Evolutionary conservation across 2,888 invertebrate genomes (phyloP).

Genomic region (Diarsia mendica): DNA sequence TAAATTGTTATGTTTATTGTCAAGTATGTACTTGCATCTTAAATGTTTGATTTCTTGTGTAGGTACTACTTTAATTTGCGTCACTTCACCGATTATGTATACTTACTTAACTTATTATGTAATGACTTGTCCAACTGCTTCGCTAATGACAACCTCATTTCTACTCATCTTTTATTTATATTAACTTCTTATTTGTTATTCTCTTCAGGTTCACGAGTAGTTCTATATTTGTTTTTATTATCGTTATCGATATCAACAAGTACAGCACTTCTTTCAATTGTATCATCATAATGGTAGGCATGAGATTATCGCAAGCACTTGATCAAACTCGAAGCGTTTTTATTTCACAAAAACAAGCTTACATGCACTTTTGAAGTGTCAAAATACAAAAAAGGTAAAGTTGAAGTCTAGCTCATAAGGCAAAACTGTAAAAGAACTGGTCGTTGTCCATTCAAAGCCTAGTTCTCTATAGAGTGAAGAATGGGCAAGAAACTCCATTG

Average conservation of each 20-base stretch:
- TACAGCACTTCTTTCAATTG: conserved; percentile 13
- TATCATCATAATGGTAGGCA: background rate
- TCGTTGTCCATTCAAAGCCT: too few relatives aligned
- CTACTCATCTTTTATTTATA: conserved; percentile 50
- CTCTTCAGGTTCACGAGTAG: conserved; percentile 35
- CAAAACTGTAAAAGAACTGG: background rate
- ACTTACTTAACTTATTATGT: conserved; percentile 15
- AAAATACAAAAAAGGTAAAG: background rate
- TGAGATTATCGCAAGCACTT: conserved; percentile 20
- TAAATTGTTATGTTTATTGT: background rate
- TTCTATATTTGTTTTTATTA: conserved; percentile 32
- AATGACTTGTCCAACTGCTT: conserved; percentile 29
- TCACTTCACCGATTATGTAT: conserved; percentile 23
- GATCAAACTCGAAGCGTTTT: background rate
- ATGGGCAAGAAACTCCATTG: background rate
- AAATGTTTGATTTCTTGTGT: conserved; percentile 6
- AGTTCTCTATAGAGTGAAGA: background rate
- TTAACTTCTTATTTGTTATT: conserved; percentile 36
- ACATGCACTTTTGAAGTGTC: background rate
- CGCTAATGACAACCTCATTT: conserved; percentile 49
- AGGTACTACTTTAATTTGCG: conserved; percentile 22
- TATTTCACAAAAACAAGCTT: background rate
- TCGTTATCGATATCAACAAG: conserved; percentile 6
- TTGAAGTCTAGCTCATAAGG: background rate
- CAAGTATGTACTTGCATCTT: conserved; percentile 5